Evolutionary conservation across 2,888 invertebrate genomes (phyloP).

Genomic region (Spicauda simplicius): DNA sequence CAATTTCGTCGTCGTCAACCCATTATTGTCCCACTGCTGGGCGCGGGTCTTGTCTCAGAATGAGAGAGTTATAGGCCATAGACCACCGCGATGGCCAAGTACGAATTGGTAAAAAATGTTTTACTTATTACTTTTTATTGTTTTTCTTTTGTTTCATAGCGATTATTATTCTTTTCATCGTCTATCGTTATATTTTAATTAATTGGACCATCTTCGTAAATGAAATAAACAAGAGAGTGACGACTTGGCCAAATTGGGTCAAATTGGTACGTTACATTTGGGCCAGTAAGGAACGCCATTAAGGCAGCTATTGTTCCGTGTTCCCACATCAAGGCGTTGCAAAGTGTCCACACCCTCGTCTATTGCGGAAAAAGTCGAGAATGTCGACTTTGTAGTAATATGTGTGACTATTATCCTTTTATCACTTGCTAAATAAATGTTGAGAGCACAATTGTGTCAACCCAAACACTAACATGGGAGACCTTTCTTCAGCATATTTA

Average conservation of each 20-base stretch:
- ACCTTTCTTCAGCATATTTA: background rate
- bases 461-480: background rate
- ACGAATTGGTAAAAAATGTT: no score
- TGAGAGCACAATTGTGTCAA: background rate
- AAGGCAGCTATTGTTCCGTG: background rate
- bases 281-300: conserved; percentile 2
- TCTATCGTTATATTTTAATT: no score
- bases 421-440: conserved; percentile 14
- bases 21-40: no score
- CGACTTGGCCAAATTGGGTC: background rate
- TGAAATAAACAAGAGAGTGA: background rate
- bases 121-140: no score
- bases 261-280: background rate
- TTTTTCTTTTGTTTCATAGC: no score
- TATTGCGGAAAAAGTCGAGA: background rate
- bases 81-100: no score
- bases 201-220: no score
- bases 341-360: conserved; percentile 16
- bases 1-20: no score
- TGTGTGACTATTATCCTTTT: conserved; percentile 20
- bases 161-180: no score
- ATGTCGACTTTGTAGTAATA: conserved; percentile 14
- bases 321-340: background rate
- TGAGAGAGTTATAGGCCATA: no score
- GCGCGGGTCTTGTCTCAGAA: no score